Base-by-base conservation (phyloP, 1,140 invertebrate genomes). In the Nymphalis io region DNA sequence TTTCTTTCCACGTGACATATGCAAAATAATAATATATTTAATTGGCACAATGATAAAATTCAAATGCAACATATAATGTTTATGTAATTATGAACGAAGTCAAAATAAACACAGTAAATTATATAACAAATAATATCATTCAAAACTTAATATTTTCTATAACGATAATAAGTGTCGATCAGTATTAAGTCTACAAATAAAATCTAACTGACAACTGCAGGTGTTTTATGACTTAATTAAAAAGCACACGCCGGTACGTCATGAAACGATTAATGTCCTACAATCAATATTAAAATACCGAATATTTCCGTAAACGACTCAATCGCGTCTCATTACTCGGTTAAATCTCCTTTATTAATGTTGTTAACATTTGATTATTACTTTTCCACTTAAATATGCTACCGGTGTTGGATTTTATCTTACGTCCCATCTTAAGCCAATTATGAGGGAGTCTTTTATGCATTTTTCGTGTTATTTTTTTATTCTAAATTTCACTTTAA, bases 391-490 rank as follows among this genome's bases (percentile, higher is more conserved):
- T 68, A 55, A 48, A 55, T 55, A 42, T 57, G 66, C 66, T 68
- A 68, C 66, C 58, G 66, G 66, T 68, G 48, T 68, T 68, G 20
- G 13, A 11, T 27, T 57, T 68, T 68, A 68, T 68, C 58, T 16
- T 11, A 12, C 39, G n/a, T 18, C 59, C 58, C 58, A 60, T 60
- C 38, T 59, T 60, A 42, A 60, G 59, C 59, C 66, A 68, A 23
- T 68, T 42, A 58, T 20, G 27, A 21, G 27, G 38, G 27, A 55
- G 42, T 42, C 15, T 60, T 60, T 68, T 53, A 68, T 68, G 58
- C 46, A 51, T 40, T 60, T 60, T 16, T 27, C 58, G 15, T 68
- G 33, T 68, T 60, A 48, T 40, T 16, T 53, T 58, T 68, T 27
- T 27, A 15, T 55, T 27, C 33, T 55, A 53, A 42, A 58, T 44